These are phyloP conservation scores for Myripristis jacobus DNA, from an alignment of 2,797 vertebrate species.

Conservation along the genomic window DNA sequence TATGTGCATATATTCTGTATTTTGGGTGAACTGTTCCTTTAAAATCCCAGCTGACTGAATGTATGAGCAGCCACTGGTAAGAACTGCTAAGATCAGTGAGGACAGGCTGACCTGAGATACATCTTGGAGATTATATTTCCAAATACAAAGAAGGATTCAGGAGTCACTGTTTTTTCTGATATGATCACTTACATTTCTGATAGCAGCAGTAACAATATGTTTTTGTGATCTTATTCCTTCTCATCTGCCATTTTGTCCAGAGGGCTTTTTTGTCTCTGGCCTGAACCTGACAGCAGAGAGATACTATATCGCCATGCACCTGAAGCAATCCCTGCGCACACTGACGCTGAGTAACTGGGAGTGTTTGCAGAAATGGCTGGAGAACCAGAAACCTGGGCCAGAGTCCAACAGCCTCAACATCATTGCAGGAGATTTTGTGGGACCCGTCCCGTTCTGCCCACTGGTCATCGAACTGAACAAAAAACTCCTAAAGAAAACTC, in stretches of 20 bases:
- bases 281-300: constrained; percentile 89
- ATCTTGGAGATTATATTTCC: too few relatives aligned
- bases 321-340: constrained; percentile 80
- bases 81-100: too few relatives aligned
- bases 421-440: constrained; percentile 92
- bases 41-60: too few relatives aligned
- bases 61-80: too few relatives aligned
- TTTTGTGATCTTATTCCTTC: neutral
- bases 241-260: constrained; percentile 54
- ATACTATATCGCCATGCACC: constrained; percentile 82
- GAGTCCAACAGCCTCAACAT: constrained; percentile 86
- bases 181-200: neutral
- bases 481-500: constrained; percentile 76
- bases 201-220: neutral
- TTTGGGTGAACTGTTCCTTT: too few relatives aligned
- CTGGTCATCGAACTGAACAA: constrained; percentile 88
- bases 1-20: too few relatives aligned
- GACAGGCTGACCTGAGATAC: too few relatives aligned
- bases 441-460: constrained; percentile 81
- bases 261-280: constrained; percentile 89
- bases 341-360: constrained; percentile 86
- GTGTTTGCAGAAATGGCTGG: constrained; percentile 84
- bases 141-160: too few relatives aligned
- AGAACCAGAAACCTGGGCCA: constrained; percentile 84
- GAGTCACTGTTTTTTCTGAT: too few relatives aligned